Base-by-base conservation (phyloP, 2,113 vertebrate genomes). In the Serranochromis macrocephalus region DNA sequence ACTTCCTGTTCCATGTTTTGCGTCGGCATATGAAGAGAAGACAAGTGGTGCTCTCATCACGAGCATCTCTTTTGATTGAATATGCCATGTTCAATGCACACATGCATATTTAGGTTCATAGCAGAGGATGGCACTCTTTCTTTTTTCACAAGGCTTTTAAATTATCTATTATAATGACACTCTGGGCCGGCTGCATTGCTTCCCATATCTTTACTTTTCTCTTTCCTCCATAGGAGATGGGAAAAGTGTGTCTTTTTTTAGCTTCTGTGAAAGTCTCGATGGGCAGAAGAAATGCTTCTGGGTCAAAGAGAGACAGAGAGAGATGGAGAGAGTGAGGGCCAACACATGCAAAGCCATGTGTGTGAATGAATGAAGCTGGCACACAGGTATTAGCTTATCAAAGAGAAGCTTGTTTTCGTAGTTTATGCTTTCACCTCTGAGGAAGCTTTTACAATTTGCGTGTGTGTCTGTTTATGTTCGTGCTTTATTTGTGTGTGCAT, bases 211-310 rank as follows among this genome's bases (percentile, higher is more conserved):
- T 58, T 81, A 9, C 83, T 58, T 89, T 89, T 88, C 80, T 80
- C 71, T 86, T 87, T 71, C 84, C 58, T 91, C 87, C 79, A 89
- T 93, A 87, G 87, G 78, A 92, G 84, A 91, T 40, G 75, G 73
- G 83, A 75, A 89, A 87, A 94, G 87, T 91, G 84, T 82, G 79
- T 89, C 89, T 93, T 93, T 92, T 94, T 94, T 91, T 94, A 95
- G 93, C 89, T 86, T 92, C 86, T 73, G 82, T 91, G 68, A 83
- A 91, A 87, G 85, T 94, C 94, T 94, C 95, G 78, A 85, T 88
- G 92, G 95, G 88, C 29, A 10, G 82, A 89, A 47, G 86, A 92
- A 85, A 84, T 73, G 86, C 92, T 95, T 95, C 87, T 95, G 91
- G 95, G 94, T 96, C 95, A 95, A 51, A 86, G 71, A 88, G 66